Conservation (phyloP, 2,113 vertebrate genomes). For the Ramphastos sulfuratus region DNA sequence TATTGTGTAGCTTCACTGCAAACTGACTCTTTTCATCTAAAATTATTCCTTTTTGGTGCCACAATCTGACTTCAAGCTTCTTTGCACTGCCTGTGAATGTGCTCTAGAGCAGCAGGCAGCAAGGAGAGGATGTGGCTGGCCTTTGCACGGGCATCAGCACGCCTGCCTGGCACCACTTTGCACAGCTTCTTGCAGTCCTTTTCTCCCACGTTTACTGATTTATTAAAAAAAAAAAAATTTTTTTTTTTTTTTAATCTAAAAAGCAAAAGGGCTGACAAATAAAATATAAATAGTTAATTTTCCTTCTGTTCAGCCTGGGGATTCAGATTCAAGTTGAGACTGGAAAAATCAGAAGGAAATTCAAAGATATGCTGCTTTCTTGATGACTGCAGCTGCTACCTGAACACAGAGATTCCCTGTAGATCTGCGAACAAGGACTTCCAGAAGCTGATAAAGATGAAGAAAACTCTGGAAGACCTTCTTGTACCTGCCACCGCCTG, state of each 20-base stretch:
- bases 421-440: slow-evolving; percentile 59
- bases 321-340: slow-evolving; percentile 50
- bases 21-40: slow-evolving; percentile 46
- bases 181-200: not conserved
- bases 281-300: slow-evolving; percentile 63
- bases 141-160: not conserved
- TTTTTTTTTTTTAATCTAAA: not conserved
- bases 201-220: not conserved
- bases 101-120: not conserved
- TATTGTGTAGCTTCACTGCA: not conserved
- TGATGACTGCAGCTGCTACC: slow-evolving; percentile 56
- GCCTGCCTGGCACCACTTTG: not conserved
- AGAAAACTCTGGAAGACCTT: slow-evolving; percentile 63
- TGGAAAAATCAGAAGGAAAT: slow-evolving; percentile 67
- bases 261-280: slow-evolving; percentile 3
- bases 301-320: slow-evolving; percentile 35
- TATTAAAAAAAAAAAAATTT: no score
- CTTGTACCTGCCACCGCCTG: slow-evolving; percentile 50
- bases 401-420: slow-evolving; percentile 62
- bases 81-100: not conserved
- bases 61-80: slow-evolving; percentile 33
- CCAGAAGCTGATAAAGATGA: slow-evolving; percentile 55
- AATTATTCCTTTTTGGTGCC: slow-evolving; percentile 30
- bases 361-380: slow-evolving; percentile 61
- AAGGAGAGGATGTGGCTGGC: not conserved